Evolutionary conservation across 2,797 vertebrate species (phyloP).

Genomic region (Chaetodon trifasciatus): DNA sequence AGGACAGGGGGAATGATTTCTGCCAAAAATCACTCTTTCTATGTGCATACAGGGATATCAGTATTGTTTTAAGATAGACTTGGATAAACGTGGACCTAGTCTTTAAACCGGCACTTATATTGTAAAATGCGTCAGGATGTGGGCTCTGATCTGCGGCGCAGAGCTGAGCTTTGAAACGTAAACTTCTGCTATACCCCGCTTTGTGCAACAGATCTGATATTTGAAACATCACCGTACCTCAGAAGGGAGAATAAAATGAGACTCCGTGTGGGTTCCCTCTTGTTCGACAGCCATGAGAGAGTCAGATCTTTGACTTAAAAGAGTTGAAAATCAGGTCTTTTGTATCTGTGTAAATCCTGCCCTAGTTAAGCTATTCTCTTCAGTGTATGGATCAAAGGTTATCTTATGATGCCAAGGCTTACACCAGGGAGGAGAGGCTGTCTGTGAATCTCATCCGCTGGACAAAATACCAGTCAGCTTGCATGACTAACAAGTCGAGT

Average conservation of each 20-base stretch:
- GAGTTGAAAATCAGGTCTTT: conserved; percentile 63
- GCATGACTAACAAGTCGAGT: conserved; percentile 54
- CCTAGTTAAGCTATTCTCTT: conserved; percentile 65
- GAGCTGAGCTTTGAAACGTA: conserved; percentile 1
- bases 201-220: conserved; percentile 19
- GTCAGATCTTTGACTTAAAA: conserved; percentile 58
- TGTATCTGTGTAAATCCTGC: conserved; percentile 64
- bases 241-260: conserved; percentile 23
- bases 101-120: neutral
- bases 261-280: conserved; percentile 34
- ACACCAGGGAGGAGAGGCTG: conserved; percentile 44
- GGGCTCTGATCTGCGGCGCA: neutral
- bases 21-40: neutral
- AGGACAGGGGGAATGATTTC: neutral
- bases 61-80: neutral
- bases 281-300: conserved; percentile 42
- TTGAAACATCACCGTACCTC: conserved; percentile 25
- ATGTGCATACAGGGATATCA: neutral
- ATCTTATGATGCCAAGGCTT: conserved; percentile 59
- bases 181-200: conserved; percentile 6
- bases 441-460: conserved; percentile 53
- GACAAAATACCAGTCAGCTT: conserved; percentile 58
- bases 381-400: conserved; percentile 68
- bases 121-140: neutral
- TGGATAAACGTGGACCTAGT: neutral